Evolutionary conservation across 2,888 invertebrate species (phyloP).

Genomic region (Caenorhabditis sp.): DNA sequence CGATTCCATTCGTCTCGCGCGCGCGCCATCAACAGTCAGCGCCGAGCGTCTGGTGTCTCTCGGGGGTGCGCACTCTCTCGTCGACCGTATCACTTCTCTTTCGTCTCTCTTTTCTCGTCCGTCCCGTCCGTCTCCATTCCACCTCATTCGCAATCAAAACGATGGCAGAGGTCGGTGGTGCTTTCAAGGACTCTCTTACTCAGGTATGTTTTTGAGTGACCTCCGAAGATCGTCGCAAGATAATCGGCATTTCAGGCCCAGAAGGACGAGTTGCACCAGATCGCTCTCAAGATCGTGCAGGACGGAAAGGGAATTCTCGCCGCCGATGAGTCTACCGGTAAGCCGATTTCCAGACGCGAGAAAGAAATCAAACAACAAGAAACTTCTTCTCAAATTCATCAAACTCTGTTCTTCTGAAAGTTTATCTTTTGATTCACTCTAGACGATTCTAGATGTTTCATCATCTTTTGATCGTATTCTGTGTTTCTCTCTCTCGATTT

Average conservation of each 20-base stretch:
- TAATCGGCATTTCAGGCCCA: conserved; percentile 45
- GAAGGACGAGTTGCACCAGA: conserved; percentile 66
- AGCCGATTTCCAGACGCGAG: neutral
- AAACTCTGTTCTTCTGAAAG: no score
- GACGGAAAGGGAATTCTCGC: conserved; percentile 75
- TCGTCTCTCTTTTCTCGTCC: conserved; percentile 12
- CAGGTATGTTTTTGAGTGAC: conserved; percentile 46
- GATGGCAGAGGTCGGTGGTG: conserved; percentile 77
- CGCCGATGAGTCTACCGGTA: conserved; percentile 74
- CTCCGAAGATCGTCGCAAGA: neutral
- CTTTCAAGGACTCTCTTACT: conserved; percentile 71
- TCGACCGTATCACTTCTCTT: conserved; percentile 26
- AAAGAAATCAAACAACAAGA: no score
- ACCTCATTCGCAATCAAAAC: conserved; percentile 50
- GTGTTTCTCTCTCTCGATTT: conserved; percentile 17
- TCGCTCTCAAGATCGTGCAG: conserved; percentile 68
- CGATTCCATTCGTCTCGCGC: no score
- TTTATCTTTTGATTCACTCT: neutral
- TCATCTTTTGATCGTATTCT: conserved; percentile 23
- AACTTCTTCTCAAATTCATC: no score
- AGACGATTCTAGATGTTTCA: neutral
- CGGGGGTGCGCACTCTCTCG: conserved; percentile 8
- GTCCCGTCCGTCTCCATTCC: conserved; percentile 47
- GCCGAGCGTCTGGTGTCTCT: conserved; percentile 13
- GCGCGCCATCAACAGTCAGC: conserved; percentile 14